phyloP scores from a whole-genome alignment of 2,113 vertebrate species.

The Sterrhoptilus dennistouni region DNA sequence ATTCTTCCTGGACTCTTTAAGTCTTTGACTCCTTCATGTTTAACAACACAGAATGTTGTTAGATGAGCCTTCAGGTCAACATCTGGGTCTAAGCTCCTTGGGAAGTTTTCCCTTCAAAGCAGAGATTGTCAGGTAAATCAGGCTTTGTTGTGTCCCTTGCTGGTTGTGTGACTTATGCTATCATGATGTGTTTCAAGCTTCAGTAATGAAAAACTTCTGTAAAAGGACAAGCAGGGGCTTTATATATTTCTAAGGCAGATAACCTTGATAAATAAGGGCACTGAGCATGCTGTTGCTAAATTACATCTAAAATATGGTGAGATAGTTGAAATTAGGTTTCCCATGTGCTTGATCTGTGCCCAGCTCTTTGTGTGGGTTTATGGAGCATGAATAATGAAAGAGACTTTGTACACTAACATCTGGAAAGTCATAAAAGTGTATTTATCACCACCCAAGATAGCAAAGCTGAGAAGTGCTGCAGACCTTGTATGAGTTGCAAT shows the following conservation, averaged over 20 bases:
- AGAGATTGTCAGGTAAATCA: neutral
- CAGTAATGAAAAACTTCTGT: neutral
- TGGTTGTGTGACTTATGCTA: neutral
- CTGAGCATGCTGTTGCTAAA: slow-evolving; percentile 31
- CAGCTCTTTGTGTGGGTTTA: slow-evolving; percentile 43
- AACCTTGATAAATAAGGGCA: slow-evolving; percentile 57
- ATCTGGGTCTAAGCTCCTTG: neutral
- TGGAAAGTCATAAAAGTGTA: slow-evolving; percentile 58
- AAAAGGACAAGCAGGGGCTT: slow-evolving; percentile 2
- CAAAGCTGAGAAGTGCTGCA: slow-evolving; percentile 24
- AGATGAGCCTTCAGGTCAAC: neutral
- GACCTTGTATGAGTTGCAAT: neutral
- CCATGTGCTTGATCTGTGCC: slow-evolving; percentile 44
- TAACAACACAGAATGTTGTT: neutral
- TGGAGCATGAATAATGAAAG: slow-evolving; percentile 65
- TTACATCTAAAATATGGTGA: slow-evolving; percentile 53
- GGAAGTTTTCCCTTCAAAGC: neutral
- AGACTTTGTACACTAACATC: slow-evolving; percentile 59
- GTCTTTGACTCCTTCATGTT: neutral
- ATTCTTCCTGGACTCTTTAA: neutral
- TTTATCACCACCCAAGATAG: slow-evolving; percentile 30
- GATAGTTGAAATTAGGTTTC: slow-evolving; percentile 54
- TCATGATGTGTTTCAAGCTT: neutral
- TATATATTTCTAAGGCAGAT: slow-evolving; percentile 16
- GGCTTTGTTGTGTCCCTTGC: neutral